Conservation (phyloP, 2,113 vertebrate species). For the Marcusenius ussheri region DNA sequence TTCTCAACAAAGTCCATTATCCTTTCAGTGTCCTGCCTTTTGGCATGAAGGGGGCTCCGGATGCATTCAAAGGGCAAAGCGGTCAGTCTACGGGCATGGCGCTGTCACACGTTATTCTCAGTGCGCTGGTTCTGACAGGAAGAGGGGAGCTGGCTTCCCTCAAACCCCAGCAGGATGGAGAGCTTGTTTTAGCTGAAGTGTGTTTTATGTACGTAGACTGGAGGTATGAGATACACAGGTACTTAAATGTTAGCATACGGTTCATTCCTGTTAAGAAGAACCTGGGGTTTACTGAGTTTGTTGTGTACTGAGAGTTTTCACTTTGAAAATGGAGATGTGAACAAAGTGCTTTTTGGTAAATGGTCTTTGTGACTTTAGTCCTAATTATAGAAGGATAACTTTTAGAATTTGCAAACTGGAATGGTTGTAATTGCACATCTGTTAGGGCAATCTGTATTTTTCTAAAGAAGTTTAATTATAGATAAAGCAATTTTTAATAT, state of each 20-base stretch:
- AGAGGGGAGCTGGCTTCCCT: background rate
- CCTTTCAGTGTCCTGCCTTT: background rate
- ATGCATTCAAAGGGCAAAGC: background rate
- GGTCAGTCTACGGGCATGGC: background rate
- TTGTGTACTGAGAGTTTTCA: background rate
- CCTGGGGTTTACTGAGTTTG: background rate
- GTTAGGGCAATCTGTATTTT: background rate
- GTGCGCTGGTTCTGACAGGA: background rate
- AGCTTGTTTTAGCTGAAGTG: background rate
- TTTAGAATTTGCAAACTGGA: background rate
- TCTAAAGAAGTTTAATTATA: background rate
- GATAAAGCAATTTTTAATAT: background rate
- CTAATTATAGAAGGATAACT: background rate
- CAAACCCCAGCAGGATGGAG: background rate
- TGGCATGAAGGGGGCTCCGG: background rate
- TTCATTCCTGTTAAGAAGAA: background rate
- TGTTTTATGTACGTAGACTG: background rate
- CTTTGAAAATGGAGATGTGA: background rate
- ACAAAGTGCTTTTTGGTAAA: background rate
- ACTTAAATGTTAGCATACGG: background rate
- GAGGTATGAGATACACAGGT: background rate
- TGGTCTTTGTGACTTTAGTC: background rate
- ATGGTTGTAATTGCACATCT: background rate
- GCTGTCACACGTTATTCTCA: background rate
- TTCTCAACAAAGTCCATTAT: background rate